A percentile compares a stretch with the other conserved stretches of the same genome.
These are phyloP conservation scores for Distichodus sexfasciatus DNA, from an alignment of 2,797 vertebrate species.

Conservation along the genomic window DNA sequence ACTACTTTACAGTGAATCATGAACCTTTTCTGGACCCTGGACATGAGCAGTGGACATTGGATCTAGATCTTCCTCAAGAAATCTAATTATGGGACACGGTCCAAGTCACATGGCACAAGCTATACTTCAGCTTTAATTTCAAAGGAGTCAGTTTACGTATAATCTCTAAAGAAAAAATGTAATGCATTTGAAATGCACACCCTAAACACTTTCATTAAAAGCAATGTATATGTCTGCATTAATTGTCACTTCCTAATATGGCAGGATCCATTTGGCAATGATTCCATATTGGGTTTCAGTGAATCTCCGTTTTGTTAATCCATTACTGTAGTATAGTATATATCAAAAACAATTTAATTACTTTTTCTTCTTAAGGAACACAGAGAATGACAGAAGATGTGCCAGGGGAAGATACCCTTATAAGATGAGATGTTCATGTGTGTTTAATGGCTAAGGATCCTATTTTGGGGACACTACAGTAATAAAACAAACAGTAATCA, in stretches of 20 bases:
- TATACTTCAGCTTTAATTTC: background rate
- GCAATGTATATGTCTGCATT: constrained; percentile 49
- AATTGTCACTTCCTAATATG: constrained; percentile 64
- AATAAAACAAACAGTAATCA: constrained; percentile 42
- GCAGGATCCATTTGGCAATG: constrained; percentile 64
- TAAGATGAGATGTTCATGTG: constrained; percentile 28
- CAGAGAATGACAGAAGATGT: constrained; percentile 56
- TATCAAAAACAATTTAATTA: constrained; percentile 64
- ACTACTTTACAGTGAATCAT: constrained; percentile 7
- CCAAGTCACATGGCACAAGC: background rate
- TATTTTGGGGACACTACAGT: constrained; percentile 21
- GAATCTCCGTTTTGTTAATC: constrained; percentile 77
- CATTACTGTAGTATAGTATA: constrained; percentile 64
- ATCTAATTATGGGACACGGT: background rate
- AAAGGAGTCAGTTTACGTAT: constrained; percentile 12
- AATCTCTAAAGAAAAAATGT: constrained; percentile 8
- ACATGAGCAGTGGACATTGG: background rate
- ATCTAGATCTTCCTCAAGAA: background rate
- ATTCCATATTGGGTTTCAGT: constrained; percentile 74
- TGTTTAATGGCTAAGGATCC: constrained; percentile 13
- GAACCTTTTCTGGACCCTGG: background rate
- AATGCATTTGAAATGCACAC: constrained; percentile 34
- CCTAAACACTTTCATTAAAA: constrained; percentile 37
- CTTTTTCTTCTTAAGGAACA: constrained; percentile 64
- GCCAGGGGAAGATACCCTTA: constrained; percentile 3